Evolutionary conservation across 2,888 invertebrate genomes (phyloP).

Genomic region (Nomada fucata): DNA sequence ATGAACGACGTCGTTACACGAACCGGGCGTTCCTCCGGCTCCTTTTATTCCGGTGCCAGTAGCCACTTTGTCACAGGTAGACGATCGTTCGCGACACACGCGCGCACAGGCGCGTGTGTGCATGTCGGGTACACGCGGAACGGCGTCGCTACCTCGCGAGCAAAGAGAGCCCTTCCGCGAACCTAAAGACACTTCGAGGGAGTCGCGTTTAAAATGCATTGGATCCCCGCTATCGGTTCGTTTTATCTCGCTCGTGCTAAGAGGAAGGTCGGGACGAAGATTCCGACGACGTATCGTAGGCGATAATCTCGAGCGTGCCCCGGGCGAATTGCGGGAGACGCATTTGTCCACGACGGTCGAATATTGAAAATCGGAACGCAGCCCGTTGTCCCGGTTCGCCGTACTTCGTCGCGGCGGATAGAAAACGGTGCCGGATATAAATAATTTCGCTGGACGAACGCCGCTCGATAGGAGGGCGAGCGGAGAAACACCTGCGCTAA

Average conservation of each 20-base stretch:
- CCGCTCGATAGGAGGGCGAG: conserved; percentile 35
- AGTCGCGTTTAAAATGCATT: conserved; percentile 82
- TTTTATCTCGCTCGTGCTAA: conserved; percentile 75
- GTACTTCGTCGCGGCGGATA: too few relatives aligned
- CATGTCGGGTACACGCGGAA: conserved; percentile 36
- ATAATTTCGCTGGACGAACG: background rate
- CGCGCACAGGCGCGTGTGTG: conserved; percentile 45
- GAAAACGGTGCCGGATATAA: background rate
- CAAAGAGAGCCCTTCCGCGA: conserved; percentile 66
- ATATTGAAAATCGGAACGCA: too few relatives aligned
- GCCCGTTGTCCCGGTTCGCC: too few relatives aligned
- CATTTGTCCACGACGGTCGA: too few relatives aligned
- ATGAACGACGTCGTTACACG: conserved; percentile 63
- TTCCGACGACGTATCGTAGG: conserved; percentile 48
- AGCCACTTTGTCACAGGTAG: conserved; percentile 69
- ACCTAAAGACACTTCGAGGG: conserved; percentile 71
- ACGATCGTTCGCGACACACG: conserved; percentile 68
- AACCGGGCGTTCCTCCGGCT: conserved; percentile 29
- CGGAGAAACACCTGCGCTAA: conserved; percentile 54
- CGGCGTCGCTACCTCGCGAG: conserved; percentile 18
- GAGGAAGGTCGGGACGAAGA: conserved; percentile 40
- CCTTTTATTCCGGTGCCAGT: conserved; percentile 48
- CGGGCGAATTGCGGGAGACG: conserved; percentile 13
- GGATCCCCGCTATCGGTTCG: conserved; percentile 79
- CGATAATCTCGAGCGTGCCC: conserved; percentile 45